phyloP scores from a whole-genome alignment of 2,113 vertebrate genomes.

The Carollia perspicillata region DNA sequence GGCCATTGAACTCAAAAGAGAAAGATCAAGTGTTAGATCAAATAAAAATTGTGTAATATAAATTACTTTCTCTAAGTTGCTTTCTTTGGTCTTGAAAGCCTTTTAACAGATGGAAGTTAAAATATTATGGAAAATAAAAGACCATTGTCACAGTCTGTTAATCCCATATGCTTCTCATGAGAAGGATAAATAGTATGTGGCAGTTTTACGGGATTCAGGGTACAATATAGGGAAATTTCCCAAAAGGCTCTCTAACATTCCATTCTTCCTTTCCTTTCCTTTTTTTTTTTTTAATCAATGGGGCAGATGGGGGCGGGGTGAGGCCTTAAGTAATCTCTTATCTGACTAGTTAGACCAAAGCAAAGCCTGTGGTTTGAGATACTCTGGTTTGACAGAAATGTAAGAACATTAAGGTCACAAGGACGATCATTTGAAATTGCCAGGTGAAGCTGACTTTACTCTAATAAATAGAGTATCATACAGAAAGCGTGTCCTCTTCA shows the following conservation, averaged over 20 bases:
- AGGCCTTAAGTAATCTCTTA: neutral
- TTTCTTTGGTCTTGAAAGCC: constrained; percentile 56
- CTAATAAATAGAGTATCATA: neutral
- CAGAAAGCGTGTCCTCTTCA: neutral
- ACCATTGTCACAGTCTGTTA: constrained; percentile 60
- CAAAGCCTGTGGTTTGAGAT: neutral
- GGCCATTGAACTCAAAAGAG: constrained; percentile 46
- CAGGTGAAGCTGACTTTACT: neutral
- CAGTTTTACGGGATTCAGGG: constrained; percentile 43
- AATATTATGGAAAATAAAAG: constrained; percentile 70
- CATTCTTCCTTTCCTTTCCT: neutral
- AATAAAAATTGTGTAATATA: constrained; percentile 58
- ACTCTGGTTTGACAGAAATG: neutral
- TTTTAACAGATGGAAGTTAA: constrained; percentile 67
- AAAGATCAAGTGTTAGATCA: constrained; percentile 61
- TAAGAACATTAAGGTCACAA: neutral
- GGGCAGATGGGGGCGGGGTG: neutral
- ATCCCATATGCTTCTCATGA: constrained; percentile 61
- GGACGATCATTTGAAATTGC: neutral
- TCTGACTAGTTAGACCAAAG: constrained; percentile 8
- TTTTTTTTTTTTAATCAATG: neutral
- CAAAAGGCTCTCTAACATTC: neutral
- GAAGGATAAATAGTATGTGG: constrained; percentile 55
- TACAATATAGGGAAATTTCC: constrained; percentile 14
- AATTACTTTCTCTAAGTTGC: constrained; percentile 59